Evolutionary conservation across 2,888 invertebrate species (phyloP), one percentile per base, ranked within the genome.

Genomic region (Drosophila mercatorum): DNA sequence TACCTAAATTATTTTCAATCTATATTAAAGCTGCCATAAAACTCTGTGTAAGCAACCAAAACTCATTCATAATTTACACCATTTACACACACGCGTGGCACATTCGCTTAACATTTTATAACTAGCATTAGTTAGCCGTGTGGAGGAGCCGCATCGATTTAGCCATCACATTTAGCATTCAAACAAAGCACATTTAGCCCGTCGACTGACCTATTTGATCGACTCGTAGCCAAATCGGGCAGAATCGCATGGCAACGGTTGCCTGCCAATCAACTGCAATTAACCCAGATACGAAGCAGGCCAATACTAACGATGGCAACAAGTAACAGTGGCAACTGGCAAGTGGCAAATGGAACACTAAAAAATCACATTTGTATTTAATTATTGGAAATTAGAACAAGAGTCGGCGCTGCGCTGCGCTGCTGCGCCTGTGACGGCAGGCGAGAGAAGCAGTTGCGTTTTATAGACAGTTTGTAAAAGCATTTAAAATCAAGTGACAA

Each of bases 331-430:
- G 53, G 56, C 31, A 31, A 51, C 22, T 22, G 34, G 31, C n/a
- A 28, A 38, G 14, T 44, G 53, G 31, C n/a, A 28, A 38, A 14
- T 44, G 53, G 17, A 61, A 57, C 38, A 65, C 69, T 73, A 83
- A 80, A 72, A 85, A 88, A 85, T 82, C 75, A 53, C 80, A 86
- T 88, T 80, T 83, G 72, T 71, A 71, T 78, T 75, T 83, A 74
- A 83, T 85, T 83, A 75, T 73, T 75, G 60, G 70, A 70, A 84
- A 83, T 82, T 88, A 78, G 85, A 62, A 52, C 62, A 67, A 51
- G 72, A 66, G 38, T 43, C 28, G 10, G 49, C 47, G 28, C 28
- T 28, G 28, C 47, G 28, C 28, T 28, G 28, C 31, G 22, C 0
- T 28, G 28, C 28, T 5, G 31, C 10, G 49, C 49, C 49, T 49